Evolutionary conservation across 2,888 invertebrate species (phyloP).

Genomic region (Phyto melanocephala): DNA sequence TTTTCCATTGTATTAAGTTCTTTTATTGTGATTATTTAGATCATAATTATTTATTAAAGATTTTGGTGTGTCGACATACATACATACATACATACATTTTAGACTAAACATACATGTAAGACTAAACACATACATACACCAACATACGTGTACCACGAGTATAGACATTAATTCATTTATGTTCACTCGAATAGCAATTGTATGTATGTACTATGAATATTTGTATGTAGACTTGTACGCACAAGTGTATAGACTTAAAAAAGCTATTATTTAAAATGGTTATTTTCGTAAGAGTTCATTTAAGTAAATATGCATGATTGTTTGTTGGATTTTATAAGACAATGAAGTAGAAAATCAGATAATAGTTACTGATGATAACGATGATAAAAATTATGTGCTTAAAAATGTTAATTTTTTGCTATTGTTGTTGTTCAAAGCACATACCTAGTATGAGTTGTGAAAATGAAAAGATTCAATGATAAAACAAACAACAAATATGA

Average conservation of each 20-base stretch:
- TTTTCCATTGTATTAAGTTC: constrained; percentile 25
- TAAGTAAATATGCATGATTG: not conserved
- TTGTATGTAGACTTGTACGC: not conserved
- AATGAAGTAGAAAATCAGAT: constrained; percentile 27
- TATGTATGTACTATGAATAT: no score
- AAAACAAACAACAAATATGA: no score
- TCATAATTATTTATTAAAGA: constrained; percentile 46
- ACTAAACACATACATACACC: no score
- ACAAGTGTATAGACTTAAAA: not conserved
- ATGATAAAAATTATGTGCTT: constrained; percentile 19
- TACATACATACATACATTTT: not conserved
- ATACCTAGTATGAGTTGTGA: not conserved
- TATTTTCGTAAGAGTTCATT: no score
- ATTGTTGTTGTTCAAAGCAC: not conserved
- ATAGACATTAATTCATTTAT: no score
- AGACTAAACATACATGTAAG: not conserved
- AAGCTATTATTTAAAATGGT: not conserved
- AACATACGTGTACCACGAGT: no score
- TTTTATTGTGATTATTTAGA: constrained; percentile 44
- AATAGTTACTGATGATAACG: constrained; percentile 32
- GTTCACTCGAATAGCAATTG: no score
- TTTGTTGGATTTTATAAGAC: not conserved
- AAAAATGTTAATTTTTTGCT: constrained; percentile 24
- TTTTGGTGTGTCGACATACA: constrained; percentile 27
- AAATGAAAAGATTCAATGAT: no score